Evolutionary conservation across 1,140 invertebrate species (phyloP).

Genomic region (Camponotus floridanus): DNA sequence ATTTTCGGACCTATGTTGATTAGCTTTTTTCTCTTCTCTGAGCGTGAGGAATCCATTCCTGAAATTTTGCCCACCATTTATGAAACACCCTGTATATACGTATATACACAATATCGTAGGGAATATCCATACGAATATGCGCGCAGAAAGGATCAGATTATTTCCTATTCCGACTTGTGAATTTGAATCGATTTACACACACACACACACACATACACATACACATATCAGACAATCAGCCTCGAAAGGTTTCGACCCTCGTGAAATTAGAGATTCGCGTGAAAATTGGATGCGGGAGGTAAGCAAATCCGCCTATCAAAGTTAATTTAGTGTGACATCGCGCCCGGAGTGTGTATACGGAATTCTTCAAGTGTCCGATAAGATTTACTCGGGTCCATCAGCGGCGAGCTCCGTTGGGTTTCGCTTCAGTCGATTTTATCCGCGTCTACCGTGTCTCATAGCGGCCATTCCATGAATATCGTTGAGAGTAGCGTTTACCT

Average conservation of each 20-base stretch:
- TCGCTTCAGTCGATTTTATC: slow-evolving; percentile 39
- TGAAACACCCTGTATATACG: too few species aligned
- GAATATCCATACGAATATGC: too few species aligned
- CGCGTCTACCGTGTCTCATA: slow-evolving; percentile 33
- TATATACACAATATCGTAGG: too few species aligned
- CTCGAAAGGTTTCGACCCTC: slow-evolving; percentile 17
- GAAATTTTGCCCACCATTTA: too few species aligned
- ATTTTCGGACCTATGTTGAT: too few species aligned
- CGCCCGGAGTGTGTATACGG: not conserved
- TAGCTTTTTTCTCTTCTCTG: too few species aligned
- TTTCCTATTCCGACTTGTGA: not conserved
- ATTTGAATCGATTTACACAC: not conserved
- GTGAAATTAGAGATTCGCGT: slow-evolving; percentile 3
- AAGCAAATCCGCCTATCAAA: slow-evolving; percentile 51
- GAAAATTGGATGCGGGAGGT: slow-evolving; percentile 8
- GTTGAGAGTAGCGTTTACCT: slow-evolving; percentile 50
- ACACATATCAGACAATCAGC: slow-evolving; percentile 4
- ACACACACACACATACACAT: too few species aligned
- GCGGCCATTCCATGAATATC: slow-evolving; percentile 43
- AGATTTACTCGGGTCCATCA: slow-evolving; percentile 48
- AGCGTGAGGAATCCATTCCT: too few species aligned
- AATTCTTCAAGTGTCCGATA: slow-evolving; percentile 44
- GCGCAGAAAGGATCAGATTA: not conserved
- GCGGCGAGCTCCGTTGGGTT: slow-evolving; percentile 3
- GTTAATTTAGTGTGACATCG: slow-evolving; percentile 44